Conservation (phyloP, 2,797 vertebrate genomes). For the Leptatherina wallacei region DNA sequence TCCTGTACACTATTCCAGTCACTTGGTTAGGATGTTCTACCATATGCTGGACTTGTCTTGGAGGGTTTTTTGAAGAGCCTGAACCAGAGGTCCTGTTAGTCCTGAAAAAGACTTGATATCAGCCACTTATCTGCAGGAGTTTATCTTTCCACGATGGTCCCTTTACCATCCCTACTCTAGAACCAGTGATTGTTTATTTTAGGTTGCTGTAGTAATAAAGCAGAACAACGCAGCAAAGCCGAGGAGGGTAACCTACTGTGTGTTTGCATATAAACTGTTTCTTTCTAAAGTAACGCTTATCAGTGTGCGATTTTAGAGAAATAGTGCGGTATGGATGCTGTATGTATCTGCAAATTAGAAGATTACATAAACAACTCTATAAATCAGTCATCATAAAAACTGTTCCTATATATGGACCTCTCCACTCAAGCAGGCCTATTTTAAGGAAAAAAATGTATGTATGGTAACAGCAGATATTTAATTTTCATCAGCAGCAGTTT, state of each 20-base stretch:
- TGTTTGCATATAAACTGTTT: not conserved
- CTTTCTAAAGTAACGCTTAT: not conserved
- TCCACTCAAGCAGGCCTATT: not conserved
- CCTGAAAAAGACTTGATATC: no score
- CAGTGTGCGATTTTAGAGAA: not conserved
- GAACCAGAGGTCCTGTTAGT: no score
- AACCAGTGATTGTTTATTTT: not conserved
- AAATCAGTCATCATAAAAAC: not conserved
- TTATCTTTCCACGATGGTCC: no score
- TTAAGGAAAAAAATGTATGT: not conserved
- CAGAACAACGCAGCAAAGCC: not conserved
- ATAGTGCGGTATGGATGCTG: not conserved
- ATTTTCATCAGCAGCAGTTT: not conserved
- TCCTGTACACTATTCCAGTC: no score
- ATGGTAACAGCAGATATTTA: not conserved
- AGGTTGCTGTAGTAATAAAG: not conserved
- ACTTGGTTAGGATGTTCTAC: no score
- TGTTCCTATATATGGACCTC: not conserved
- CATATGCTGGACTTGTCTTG: no score
- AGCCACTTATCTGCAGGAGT: no score
- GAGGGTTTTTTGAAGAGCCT: no score
- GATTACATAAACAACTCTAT: not conserved
- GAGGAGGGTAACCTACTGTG: not conserved
- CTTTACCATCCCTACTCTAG: not conserved
- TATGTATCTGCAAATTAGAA: not conserved